These are phyloP conservation scores for Itoplectis maculator DNA, from an alignment of 2,888 invertebrate genomes.

Conservation along the genomic window DNA sequence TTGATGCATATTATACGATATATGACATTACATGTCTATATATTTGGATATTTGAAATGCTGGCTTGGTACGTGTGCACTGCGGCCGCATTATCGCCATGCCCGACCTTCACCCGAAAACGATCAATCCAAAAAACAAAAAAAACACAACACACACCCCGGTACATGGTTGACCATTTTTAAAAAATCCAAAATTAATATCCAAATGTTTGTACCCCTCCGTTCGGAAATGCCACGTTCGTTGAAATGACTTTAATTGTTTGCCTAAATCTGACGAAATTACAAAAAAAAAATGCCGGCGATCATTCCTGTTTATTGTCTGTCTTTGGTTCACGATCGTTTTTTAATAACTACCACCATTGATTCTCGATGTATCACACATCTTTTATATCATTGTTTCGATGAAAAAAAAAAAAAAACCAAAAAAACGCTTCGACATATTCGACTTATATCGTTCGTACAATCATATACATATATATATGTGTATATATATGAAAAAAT, in stretches of 20 bases:
- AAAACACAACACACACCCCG: constrained; percentile 74
- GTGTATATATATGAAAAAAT: constrained; percentile 53
- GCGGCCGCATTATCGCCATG: constrained; percentile 80
- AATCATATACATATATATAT: constrained; percentile 57
- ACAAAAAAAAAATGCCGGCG: constrained; percentile 46
- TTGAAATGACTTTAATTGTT: constrained; percentile 28
- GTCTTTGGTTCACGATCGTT: constrained; percentile 9
- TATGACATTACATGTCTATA: constrained; percentile 59
- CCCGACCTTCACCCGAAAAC: constrained; percentile 74
- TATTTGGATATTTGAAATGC: constrained; percentile 75
- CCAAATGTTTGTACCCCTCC: constrained; percentile 26
- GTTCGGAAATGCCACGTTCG: constrained; percentile 19
- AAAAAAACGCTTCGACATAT: constrained; percentile 74
- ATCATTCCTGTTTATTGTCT: constrained; percentile 31
- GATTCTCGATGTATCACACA: constrained; percentile 57
- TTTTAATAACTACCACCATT: constrained; percentile 27
- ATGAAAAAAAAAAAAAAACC: no score
- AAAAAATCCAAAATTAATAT: constrained; percentile 53
- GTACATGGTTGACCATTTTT: constrained; percentile 76
- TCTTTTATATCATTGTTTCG: constrained; percentile 72
- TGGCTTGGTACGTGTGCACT: constrained; percentile 82
- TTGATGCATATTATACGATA: constrained; percentile 64
- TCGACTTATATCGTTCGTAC: constrained; percentile 73
- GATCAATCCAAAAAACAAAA: constrained; percentile 59
- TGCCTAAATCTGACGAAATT: constrained; percentile 38